Evolutionary conservation across 2,888 invertebrate genomes (phyloP).

Genomic region (Chloromyia formosa): DNA sequence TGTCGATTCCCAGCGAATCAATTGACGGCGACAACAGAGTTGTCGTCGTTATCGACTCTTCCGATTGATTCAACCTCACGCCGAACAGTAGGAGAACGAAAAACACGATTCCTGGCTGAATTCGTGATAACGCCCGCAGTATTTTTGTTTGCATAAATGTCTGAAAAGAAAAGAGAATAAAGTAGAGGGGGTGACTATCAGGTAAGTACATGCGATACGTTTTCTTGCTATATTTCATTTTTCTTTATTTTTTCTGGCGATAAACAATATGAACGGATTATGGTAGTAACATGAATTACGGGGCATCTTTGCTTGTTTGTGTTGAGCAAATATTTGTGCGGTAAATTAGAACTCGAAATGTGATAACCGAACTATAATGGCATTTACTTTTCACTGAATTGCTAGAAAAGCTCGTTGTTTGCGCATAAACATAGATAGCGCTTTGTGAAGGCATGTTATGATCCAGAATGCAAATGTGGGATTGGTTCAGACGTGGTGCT

Average conservation of each 20-base stretch:
- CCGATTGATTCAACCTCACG: conserved; percentile 7
- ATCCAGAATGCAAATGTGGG: too few relatives aligned
- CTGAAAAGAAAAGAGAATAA: conserved; percentile 6
- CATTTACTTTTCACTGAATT: too few relatives aligned
- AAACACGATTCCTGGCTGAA: background rate
- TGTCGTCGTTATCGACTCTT: conserved; percentile 28
- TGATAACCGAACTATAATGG: too few relatives aligned
- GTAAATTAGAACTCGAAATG: conserved; percentile 41
- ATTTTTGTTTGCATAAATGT: background rate
- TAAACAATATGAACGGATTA: conserved; percentile 2
- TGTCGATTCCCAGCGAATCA: conserved; percentile 13
- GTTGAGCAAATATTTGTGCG: conserved; percentile 41
- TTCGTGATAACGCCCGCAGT: too few relatives aligned
- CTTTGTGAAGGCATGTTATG: too few relatives aligned
- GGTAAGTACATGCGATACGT: too few relatives aligned
- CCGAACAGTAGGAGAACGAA: conserved; percentile 1
- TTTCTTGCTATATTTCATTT: too few relatives aligned
- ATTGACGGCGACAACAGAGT: background rate
- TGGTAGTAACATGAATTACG: conserved; percentile 19
- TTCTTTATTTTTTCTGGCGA: background rate
- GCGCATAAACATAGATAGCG: too few relatives aligned
- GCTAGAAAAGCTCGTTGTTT: too few relatives aligned
- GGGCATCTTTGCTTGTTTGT: conserved; percentile 28
- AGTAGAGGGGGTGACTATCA: too few relatives aligned
- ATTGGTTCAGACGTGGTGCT: too few relatives aligned